phyloP scores from a whole-genome alignment of 1,140 invertebrate species.

The Drosophila albomicans region DNA sequence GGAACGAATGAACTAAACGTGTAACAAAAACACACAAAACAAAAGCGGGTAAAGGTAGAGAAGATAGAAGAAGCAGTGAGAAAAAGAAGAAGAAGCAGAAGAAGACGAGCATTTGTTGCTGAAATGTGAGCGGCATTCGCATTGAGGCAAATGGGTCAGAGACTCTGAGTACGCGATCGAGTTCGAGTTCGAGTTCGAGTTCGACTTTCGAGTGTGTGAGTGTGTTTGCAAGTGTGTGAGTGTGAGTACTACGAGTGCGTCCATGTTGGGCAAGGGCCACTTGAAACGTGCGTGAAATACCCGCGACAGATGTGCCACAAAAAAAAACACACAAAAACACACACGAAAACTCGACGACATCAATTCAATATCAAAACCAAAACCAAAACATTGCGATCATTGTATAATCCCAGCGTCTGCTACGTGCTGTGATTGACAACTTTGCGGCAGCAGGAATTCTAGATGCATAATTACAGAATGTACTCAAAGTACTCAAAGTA shows the following conservation, averaged over 20 bases:
- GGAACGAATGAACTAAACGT: slow-evolving; percentile 32
- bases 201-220: not conserved
- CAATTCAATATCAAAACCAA: not conserved
- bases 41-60: slow-evolving; percentile 10
- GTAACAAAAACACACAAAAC: not conserved
- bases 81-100: slow-evolving; percentile 18
- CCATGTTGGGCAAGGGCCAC: slow-evolving; percentile 74
- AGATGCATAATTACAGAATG: not conserved
- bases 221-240: not conserved
- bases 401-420: slow-evolving; percentile 33
- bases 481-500: too few species aligned
- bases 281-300: slow-evolving; percentile 53
- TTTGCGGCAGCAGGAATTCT: slow-evolving; percentile 10
- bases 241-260: slow-evolving; percentile 4
- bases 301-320: slow-evolving; percentile 22
- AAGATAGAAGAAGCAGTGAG: slow-evolving; percentile 16
- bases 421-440: slow-evolving; percentile 27
- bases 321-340: slow-evolving; percentile 1
- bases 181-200: slow-evolving; percentile 1
- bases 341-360: not conserved
- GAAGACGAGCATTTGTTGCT: slow-evolving; percentile 25
- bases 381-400: slow-evolving; percentile 32
- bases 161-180: not conserved
- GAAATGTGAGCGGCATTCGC: slow-evolving; percentile 71
- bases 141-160: slow-evolving; percentile 78